These are phyloP conservation scores for Enteromius treurensis DNA, from an alignment of 2,797 vertebrate genomes.

Conservation along the genomic window DNA sequence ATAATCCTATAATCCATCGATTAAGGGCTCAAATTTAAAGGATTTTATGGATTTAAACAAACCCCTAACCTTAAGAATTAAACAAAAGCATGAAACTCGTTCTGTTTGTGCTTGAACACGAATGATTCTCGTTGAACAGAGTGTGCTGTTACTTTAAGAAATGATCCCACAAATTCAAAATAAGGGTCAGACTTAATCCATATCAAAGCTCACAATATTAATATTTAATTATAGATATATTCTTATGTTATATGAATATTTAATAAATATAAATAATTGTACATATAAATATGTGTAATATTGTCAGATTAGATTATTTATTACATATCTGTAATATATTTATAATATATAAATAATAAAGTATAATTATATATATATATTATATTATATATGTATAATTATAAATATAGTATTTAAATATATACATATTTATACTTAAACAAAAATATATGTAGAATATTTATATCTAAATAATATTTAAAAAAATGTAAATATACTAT, in stretches of 20 bases:
- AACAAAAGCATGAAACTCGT: not conserved
- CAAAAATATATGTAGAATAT: too few relatives aligned
- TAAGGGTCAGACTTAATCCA: not conserved
- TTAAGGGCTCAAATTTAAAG: not conserved
- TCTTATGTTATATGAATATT: not conserved
- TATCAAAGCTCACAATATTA: not conserved
- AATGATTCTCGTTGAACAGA: not conserved
- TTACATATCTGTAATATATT: not conserved
- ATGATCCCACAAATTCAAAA: not conserved
- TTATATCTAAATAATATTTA: too few relatives aligned
- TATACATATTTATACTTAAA: too few relatives aligned
- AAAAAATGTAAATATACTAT: too few relatives aligned
- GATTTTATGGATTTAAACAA: not conserved
- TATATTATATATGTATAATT: too few relatives aligned
- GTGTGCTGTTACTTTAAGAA: not conserved
- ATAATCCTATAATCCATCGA: not conserved
- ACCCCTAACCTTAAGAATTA: not conserved
- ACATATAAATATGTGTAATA: not conserved
- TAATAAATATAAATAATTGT: not conserved
- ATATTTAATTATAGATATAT: not conserved
- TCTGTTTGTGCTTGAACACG: not conserved
- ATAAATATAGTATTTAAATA: too few relatives aligned
- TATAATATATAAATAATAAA: not conserved
- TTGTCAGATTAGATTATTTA: not conserved
- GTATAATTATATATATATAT: not conserved